These are phyloP conservation scores for Oxytorus armatus DNA, from an alignment of 2,888 invertebrate species.

Conservation along the genomic window DNA sequence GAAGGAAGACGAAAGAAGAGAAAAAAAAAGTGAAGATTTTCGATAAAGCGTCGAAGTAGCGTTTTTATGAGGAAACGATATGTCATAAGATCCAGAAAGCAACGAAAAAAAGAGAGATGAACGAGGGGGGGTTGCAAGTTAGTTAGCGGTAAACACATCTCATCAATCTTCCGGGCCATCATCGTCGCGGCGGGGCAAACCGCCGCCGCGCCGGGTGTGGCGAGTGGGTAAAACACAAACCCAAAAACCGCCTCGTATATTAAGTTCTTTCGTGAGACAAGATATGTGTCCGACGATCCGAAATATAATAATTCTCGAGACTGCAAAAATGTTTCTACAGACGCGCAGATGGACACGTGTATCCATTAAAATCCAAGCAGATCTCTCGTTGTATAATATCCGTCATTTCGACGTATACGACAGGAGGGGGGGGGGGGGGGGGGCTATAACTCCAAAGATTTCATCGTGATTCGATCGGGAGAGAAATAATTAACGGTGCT, in stretches of 20 bases:
- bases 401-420: conserved; percentile 42
- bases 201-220: conserved; percentile 73
- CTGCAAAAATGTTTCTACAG: conserved; percentile 46
- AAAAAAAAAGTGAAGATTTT: neutral
- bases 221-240: conserved; percentile 55
- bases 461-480: neutral
- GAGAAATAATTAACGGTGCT: neutral
- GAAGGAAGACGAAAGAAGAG: conserved; percentile 3
- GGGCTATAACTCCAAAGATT: neutral
- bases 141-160: conserved; percentile 80
- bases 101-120: conserved; percentile 23
- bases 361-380: conserved; percentile 74
- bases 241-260: conserved; percentile 64
- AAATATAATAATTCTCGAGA: conserved; percentile 72
- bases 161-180: conserved; percentile 82
- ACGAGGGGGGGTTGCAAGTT: conserved; percentile 65
- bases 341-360: conserved; percentile 78
- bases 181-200: conserved; percentile 73
- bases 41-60: conserved; percentile 1
- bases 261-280: conserved; percentile 68
- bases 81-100: conserved; percentile 25
- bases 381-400: conserved; percentile 42
- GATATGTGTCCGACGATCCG: conserved; percentile 71
- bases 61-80: conserved; percentile 1
- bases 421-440: neutral